These are phyloP conservation scores for Amblyjoppa fuscipennis DNA, from an alignment of 2,888 invertebrate species.

Conservation along the genomic window DNA sequence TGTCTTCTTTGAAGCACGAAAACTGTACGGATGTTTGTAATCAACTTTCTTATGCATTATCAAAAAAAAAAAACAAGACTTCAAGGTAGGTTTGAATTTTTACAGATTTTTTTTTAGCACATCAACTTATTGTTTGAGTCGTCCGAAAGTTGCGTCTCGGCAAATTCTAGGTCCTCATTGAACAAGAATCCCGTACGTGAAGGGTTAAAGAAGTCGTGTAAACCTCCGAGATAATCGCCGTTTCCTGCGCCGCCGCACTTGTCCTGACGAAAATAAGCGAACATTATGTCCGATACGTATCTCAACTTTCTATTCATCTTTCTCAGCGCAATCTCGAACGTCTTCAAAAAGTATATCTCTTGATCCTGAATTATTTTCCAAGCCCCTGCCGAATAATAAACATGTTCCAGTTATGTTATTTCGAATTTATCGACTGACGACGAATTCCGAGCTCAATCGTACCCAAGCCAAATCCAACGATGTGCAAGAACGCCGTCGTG, in stretches of 20 bases:
- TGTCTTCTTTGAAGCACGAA: no score
- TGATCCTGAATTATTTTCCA: conserved; percentile 89
- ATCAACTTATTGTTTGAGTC: no score
- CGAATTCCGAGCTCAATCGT: neutral
- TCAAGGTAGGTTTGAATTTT: no score
- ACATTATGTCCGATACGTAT: conserved; percentile 89
- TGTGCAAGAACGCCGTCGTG: conserved; percentile 88
- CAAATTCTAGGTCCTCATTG: no score
- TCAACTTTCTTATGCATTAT: no score
- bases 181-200: no score
- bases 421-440: neutral
- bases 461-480: conserved; percentile 88
- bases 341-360: conserved; percentile 88
- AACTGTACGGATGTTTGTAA: no score
- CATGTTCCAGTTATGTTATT: neutral
- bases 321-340: conserved; percentile 88
- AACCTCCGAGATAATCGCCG: conserved; percentile 84
- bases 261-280: conserved; percentile 87
- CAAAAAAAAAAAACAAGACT: no score
- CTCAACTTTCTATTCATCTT: conserved; percentile 85
- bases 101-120: no score
- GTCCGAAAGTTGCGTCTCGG: no score
- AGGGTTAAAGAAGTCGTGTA: neutral
- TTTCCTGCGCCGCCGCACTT: conserved; percentile 86
- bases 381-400: conserved; percentile 85